A percentile compares a stretch with the other conserved stretches of the same genome.
Evolutionary conservation across 2,888 invertebrate species (phyloP).

Genomic region (Pantelozetes paolii): DNA sequence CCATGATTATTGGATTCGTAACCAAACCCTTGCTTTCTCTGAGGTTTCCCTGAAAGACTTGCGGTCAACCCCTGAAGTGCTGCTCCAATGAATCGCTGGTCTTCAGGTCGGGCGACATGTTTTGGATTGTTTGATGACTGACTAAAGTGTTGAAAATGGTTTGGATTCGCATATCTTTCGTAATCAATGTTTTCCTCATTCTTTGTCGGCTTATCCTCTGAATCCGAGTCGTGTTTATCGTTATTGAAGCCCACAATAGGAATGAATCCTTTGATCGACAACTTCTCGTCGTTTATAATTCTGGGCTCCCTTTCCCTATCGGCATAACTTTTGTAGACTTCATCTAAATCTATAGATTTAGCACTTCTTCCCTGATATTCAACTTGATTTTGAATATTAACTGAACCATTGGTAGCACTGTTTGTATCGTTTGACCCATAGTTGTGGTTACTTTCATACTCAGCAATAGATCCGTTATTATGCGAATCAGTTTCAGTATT

Average conservation of each 20-base stretch:
- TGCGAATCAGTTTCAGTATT: no score
- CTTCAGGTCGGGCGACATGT: slow-evolving; percentile 39
- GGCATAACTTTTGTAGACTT: not conserved
- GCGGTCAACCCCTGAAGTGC: slow-evolving; percentile 41
- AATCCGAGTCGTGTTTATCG: slow-evolving; percentile 13
- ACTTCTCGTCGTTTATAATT: slow-evolving; percentile 45
- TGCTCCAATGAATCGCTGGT: slow-evolving; percentile 42
- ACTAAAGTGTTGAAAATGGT: not conserved
- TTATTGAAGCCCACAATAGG: slow-evolving; percentile 46
- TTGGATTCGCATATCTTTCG: not conserved
- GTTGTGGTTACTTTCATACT: not conserved
- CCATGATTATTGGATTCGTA: slow-evolving; percentile 10
- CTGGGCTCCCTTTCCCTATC: slow-evolving; percentile 41
- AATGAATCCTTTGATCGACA: slow-evolving; percentile 48
- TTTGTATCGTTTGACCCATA: not conserved
- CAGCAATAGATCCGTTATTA: no score
- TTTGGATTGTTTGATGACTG: not conserved
- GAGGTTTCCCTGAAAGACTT: slow-evolving; percentile 1
- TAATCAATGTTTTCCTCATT: not conserved
- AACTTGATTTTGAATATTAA: not conserved
- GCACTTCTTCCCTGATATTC: not conserved
- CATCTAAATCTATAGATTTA: slow-evolving; percentile 1
- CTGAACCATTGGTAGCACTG: not conserved
- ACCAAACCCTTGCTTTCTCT: slow-evolving; percentile 6
- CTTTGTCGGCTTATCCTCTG: not conserved